Evolutionary conservation across 1,140 invertebrate genomes (phyloP).

Genomic region (Listronotus oregonensis): DNA sequence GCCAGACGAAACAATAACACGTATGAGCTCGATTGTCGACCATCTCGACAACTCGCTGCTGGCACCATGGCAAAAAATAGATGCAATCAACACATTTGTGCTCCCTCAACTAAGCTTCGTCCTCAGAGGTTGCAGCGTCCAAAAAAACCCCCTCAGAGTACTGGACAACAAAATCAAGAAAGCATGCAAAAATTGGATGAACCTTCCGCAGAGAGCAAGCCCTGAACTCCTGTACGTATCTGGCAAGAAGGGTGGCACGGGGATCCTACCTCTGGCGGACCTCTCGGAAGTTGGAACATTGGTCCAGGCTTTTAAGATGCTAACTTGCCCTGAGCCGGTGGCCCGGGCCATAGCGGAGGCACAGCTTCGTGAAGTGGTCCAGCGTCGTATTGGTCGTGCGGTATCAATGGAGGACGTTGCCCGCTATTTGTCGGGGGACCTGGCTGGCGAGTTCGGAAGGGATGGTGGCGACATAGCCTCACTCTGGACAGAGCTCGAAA

Average conservation of each 20-base stretch:
- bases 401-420: slow-evolving; percentile 19
- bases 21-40: no score
- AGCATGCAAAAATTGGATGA: slow-evolving; percentile 43
- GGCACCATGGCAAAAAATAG: slow-evolving; percentile 56
- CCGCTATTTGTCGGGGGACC: slow-evolving; percentile 38
- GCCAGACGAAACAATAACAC: no score
- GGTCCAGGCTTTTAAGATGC: no score
- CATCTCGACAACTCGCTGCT: slow-evolving; percentile 43
- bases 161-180: slow-evolving; percentile 43
- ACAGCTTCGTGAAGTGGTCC: slow-evolving; percentile 20
- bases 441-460: no score
- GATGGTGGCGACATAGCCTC: slow-evolving; percentile 17
- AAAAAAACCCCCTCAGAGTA: slow-evolving; percentile 39
- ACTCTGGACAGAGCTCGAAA: slow-evolving; percentile 39
- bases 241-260: slow-evolving; percentile 37
- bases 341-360: slow-evolving; percentile 39
- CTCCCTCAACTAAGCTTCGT: slow-evolving; percentile 49
- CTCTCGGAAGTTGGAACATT: no score
- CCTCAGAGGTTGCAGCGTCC: slow-evolving; percentile 38
- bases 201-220: slow-evolving; percentile 47
- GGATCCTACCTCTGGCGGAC: slow-evolving; percentile 42
- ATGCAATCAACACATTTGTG: slow-evolving; percentile 51
- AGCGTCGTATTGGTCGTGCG: slow-evolving; percentile 10
- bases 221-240: slow-evolving; percentile 43
- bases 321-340: slow-evolving; percentile 37